Evolutionary conservation across 2,888 invertebrate species (phyloP).

Genomic region (Plebejus melissa): DNA sequence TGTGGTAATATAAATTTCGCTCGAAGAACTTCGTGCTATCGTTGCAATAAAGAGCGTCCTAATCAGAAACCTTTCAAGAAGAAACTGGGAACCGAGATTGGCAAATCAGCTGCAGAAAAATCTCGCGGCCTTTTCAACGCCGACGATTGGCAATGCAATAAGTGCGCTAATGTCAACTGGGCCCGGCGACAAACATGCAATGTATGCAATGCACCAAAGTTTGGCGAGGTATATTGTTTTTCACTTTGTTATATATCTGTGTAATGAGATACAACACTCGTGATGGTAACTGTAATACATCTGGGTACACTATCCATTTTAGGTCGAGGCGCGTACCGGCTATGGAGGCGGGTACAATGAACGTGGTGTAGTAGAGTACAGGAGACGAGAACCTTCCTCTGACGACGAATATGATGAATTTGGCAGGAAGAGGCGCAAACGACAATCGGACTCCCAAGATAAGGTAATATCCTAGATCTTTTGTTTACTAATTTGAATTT

Average conservation of each 20-base stretch:
- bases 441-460: conserved; percentile 49
- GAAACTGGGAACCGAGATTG: conserved; percentile 96
- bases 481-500: neutral
- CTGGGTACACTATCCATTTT: conserved; percentile 34
- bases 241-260: neutral
- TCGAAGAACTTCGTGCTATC: conserved; percentile 92
- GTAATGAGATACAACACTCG: neutral
- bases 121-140: conserved; percentile 97
- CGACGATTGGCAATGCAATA: conserved; percentile 99
- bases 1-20: conserved; percentile 98
- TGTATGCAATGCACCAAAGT: conserved; percentile 99
- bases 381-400: conserved; percentile 89
- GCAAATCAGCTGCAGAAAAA: conserved; percentile 98
- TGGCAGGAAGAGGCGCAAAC: conserved; percentile 82
- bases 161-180: conserved; percentile 99
- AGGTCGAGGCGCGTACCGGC: conserved; percentile 86
- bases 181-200: conserved; percentile 97
- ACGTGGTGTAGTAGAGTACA: conserved; percentile 96
- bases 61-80: conserved; percentile 79
- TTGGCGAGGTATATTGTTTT: conserved; percentile 85
- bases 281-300: neutral
- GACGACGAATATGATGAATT: conserved; percentile 99
- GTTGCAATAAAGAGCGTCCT: conserved; percentile 88
- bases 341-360: conserved; percentile 97
- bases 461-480: conserved; percentile 43